Percentiles rank a stretch among this genome's conserved stretches.
Conservation (phyloP, 1,140 invertebrate species). For the Acromyrmex heyeri region DNA sequence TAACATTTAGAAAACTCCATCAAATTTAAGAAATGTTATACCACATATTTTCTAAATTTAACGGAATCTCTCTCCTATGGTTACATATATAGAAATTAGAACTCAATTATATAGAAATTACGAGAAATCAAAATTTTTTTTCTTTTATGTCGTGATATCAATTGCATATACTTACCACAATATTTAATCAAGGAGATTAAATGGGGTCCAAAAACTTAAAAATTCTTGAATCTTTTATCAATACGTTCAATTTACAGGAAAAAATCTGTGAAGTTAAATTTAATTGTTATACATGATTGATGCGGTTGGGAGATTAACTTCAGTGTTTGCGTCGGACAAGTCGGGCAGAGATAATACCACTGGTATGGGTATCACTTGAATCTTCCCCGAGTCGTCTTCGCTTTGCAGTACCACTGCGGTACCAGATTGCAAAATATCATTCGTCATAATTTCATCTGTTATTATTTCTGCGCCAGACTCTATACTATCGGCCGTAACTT, state of each 20-base stretch:
- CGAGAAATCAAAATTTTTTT: not conserved
- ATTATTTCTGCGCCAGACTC: constrained; percentile 81
- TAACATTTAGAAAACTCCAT: no score
- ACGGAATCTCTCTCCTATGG: no score
- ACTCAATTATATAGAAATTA: not conserved
- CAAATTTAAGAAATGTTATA: no score
- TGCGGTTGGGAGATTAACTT: constrained; percentile 83
- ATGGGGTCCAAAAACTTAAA: not conserved
- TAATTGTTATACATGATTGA: constrained; percentile 85
- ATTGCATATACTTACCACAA: not conserved
- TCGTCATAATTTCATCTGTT: constrained; percentile 82
- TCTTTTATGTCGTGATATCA: not conserved
- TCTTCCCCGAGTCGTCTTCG: constrained; percentile 82
- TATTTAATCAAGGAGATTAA: not conserved
- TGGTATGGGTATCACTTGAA: constrained; percentile 82
- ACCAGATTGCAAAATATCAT: constrained; percentile 79
- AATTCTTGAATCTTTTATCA: not conserved
- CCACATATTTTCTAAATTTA: no score
- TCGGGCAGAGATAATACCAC: constrained; percentile 84
- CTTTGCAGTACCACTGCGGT: constrained; percentile 82
- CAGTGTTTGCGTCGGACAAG: constrained; percentile 80
- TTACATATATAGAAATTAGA: no score
- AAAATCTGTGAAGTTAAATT: not conserved
- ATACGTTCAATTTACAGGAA: not conserved
- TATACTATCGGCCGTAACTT: constrained; percentile 83